Base-by-base conservation (phyloP, 2,888 invertebrate species). In the Punctoribates punctum region DNA sequence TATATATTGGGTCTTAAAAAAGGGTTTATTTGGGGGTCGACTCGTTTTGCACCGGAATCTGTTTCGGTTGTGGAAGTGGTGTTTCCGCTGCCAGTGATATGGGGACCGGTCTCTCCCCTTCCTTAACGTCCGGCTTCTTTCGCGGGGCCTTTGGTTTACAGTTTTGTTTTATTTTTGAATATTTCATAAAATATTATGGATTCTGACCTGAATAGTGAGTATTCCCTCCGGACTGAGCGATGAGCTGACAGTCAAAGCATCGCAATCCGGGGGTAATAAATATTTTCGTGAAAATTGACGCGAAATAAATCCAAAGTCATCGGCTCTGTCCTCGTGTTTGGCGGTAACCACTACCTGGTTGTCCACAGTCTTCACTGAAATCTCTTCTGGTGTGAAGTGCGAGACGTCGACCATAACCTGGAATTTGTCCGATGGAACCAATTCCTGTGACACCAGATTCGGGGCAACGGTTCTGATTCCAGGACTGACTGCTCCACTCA, bases 381-480 rank as follows among this genome's bases (percentile, higher is more conserved):
- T 78, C 75, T 80, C 80, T 72, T 80, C 80, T 2, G 80, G 80
- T 9, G 78, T 78, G 70, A 80, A 80, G 67, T 80, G 80, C 0
- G 78, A 78, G 15, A 80, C 80, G 54, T 80, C 80, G 42, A 80
- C 57, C 38, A 77, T 78, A 13, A 80, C 79, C 74, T 78, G 73
- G 11, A 75, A 78, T 27, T 77, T 73, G 29, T 70, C 74, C 20
- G 27, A 46, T 8, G n/a, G 5, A 1, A 67, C 65, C 65, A 67
- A 34, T 9, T 72, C 46, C 38, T 72, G 46, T 25, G 25, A 1
- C 9, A 2, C 5, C 6, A 20, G 23, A 11, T 25, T 38, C 5
- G 65, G n/a, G 15, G 42, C 70, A 6, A n/a, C 11, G 8, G 70
- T 13, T 70, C 70, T 70, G 34, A 62, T 2, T 5, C 29, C 29